phyloP scores from a whole-genome alignment of 2,888 invertebrate species.

The Drosophila setosimentum region DNA sequence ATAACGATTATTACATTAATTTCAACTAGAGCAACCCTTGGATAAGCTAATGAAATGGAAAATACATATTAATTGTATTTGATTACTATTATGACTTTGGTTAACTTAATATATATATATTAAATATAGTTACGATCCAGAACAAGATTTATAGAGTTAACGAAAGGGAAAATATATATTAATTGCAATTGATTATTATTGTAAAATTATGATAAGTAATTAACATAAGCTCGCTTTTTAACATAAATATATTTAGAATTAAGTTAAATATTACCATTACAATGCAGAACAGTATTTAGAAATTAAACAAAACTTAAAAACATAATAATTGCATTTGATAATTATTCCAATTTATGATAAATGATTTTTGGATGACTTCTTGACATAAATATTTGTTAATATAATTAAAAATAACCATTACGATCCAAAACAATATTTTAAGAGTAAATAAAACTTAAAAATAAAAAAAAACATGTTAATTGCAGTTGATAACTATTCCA shows the following conservation, averaged over 20 bases:
- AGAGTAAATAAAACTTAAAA: neutral
- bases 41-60: neutral
- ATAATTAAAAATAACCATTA: neutral
- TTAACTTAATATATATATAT: neutral
- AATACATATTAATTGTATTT: constrained; percentile 2
- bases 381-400: neutral
- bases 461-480: too few relatives aligned
- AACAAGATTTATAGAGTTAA: neutral
- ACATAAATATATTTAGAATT: neutral
- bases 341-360: neutral
- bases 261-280: neutral
- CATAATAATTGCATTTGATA: neutral
- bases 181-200: neutral
- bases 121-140: too few relatives aligned
- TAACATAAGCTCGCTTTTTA: neutral
- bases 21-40: neutral
- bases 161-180: neutral
- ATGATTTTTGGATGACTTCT: neutral
- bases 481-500: neutral
- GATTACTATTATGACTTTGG: too few relatives aligned
- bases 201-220: neutral
- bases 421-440: neutral
- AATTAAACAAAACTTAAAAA: neutral
- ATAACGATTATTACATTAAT: neutral
- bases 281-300: neutral